These are phyloP conservation scores for Meloidogyne exigua DNA, from an alignment of 1,140 invertebrate species.

Conservation along the genomic window DNA sequence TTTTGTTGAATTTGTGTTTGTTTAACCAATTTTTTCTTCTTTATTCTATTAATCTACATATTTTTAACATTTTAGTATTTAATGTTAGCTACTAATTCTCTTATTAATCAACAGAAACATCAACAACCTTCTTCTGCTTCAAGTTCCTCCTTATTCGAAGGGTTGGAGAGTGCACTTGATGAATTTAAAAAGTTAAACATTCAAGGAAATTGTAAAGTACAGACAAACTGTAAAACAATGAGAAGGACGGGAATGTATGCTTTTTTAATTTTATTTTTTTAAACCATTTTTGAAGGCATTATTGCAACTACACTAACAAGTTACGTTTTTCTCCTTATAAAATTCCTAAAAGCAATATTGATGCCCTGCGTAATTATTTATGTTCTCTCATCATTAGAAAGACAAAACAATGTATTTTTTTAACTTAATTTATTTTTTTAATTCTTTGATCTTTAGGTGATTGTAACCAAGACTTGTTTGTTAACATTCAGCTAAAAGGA, in stretches of 20 bases:
- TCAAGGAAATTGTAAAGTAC: neutral
- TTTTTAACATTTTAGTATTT: neutral
- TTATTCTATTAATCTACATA: neutral
- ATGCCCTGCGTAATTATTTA: neutral
- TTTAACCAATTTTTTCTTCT: no score
- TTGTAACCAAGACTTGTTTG: neutral
- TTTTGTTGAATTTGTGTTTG: neutral
- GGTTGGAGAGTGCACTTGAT: constrained; percentile 2
- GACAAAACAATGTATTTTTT: neutral
- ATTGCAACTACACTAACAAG: neutral
- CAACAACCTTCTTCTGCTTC: neutral
- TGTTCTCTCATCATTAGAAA: neutral
- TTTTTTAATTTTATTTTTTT: neutral
- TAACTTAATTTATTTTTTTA: no score
- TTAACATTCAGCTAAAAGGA: constrained; percentile 13
- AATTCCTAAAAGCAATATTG: constrained; percentile 1
- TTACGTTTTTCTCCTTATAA: neutral
- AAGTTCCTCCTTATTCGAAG: neutral
- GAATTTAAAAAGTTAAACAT: constrained; percentile 12
- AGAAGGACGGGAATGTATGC: neutral
- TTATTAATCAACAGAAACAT: neutral
- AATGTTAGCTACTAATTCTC: neutral
- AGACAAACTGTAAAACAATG: neutral
- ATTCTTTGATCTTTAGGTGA: neutral
- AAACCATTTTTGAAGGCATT: neutral